Percentiles rank a stretch among this genome's conserved stretches.
Conservation (phyloP, 2,797 vertebrate species). For the Hozukius guyotensis region DNA sequence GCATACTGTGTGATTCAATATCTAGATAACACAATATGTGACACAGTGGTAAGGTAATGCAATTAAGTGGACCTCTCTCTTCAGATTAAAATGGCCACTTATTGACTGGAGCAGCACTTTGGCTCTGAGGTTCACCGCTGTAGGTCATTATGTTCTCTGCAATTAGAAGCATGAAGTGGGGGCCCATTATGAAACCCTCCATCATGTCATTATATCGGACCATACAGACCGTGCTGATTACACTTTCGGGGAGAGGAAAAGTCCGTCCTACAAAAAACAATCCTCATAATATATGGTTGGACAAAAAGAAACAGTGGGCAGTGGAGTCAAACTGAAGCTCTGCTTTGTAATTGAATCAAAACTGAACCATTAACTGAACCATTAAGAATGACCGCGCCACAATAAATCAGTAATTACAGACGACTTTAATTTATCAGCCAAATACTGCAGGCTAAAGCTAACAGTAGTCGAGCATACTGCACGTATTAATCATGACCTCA, state of each 20-base stretch:
- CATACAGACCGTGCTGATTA: conserved; percentile 43
- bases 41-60: conserved; percentile 36
- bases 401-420: conserved; percentile 44
- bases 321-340: conserved; percentile 25
- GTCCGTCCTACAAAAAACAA: conserved; percentile 3
- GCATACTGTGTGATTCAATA: background rate
- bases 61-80: conserved; percentile 45
- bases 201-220: conserved; percentile 61
- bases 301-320: conserved; percentile 12
- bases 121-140: conserved; percentile 58
- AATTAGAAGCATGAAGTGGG: conserved; percentile 74
- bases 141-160: conserved; percentile 63
- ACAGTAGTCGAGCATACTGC: background rate
- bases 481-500: background rate
- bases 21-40: conserved; percentile 27
- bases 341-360: conserved; percentile 48
- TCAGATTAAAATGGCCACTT: conserved; percentile 73
- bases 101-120: conserved; percentile 74
- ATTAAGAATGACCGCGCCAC: conserved; percentile 19
- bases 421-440: conserved; percentile 36
- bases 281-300: background rate
- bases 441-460: conserved; percentile 24
- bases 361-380: conserved; percentile 32
- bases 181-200: conserved; percentile 63
- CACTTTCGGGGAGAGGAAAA: conserved; percentile 8